phyloP scores from a whole-genome alignment of 2,888 invertebrate genomes.

The Formica aserva region DNA sequence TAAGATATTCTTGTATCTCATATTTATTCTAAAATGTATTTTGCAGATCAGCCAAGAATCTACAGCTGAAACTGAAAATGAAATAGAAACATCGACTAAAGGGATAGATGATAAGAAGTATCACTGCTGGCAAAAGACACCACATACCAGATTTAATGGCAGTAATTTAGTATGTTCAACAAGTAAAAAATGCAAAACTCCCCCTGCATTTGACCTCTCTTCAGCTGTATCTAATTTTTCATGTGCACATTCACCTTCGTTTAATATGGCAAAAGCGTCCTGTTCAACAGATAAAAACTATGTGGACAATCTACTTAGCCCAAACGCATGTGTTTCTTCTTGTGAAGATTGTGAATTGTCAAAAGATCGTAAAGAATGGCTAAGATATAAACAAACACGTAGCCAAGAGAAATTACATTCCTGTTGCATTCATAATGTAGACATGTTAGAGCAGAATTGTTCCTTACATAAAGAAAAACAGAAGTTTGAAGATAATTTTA shows the following conservation, averaged over 20 bases:
- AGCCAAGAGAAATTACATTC: constrained; percentile 70
- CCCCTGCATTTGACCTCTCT: constrained; percentile 50
- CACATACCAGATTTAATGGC: constrained; percentile 67
- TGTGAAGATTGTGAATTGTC: constrained; percentile 53
- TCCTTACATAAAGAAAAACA: constrained; percentile 55
- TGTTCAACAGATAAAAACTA: constrained; percentile 41
- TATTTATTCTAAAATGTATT: background rate
- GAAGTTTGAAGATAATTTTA: constrained; percentile 51
- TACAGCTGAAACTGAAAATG: constrained; percentile 65
- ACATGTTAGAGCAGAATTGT: constrained; percentile 65
- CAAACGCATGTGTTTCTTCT: constrained; percentile 27
- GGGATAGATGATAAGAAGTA: constrained; percentile 40
- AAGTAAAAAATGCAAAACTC: constrained; percentile 74
- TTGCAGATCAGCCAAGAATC: constrained; percentile 64
- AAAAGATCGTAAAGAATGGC: constrained; percentile 52
- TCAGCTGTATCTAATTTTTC: constrained; percentile 50
- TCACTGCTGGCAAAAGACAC: constrained; percentile 65
- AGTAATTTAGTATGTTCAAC: constrained; percentile 74
- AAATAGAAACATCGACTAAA: constrained; percentile 60
- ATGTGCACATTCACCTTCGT: constrained; percentile 49
- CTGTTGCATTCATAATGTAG: constrained; percentile 70
- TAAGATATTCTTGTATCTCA: background rate
- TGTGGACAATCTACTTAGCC: constrained; percentile 1
- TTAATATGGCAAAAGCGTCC: constrained; percentile 42
- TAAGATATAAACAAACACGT: constrained; percentile 40